Percentiles rank a stretch among this genome's conserved stretches.
These are phyloP conservation scores for Phataginus tetradactyla DNA, from an alignment of 2,797 vertebrate genomes.

Conservation along the genomic window DNA sequence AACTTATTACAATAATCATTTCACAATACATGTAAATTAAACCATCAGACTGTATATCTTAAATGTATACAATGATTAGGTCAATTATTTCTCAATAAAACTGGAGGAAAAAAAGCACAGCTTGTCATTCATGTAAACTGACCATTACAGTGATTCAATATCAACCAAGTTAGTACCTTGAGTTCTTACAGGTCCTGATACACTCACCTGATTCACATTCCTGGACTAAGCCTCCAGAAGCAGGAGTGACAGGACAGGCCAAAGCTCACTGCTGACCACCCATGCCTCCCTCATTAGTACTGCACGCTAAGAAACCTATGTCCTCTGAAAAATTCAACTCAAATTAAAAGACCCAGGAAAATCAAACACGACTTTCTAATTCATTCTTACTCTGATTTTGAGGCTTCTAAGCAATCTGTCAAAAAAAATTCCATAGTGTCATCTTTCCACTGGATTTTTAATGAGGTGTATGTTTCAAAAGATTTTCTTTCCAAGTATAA, in stretches of 20 bases:
- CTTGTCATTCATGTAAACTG: not conserved
- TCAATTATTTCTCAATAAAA: not conserved
- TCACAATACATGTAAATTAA: not conserved
- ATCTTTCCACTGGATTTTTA: not conserved
- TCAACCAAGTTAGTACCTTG: not conserved
- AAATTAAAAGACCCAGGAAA: conserved; percentile 31
- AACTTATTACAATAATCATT: not conserved
- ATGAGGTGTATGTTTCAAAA: not conserved
- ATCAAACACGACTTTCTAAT: conserved; percentile 24
- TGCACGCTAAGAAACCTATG: not conserved
- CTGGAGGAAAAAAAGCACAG: not conserved
- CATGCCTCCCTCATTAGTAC: not conserved
- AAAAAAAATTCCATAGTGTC: not conserved
- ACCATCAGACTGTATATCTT: not conserved
- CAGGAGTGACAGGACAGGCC: not conserved
- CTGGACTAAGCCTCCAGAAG: not conserved
- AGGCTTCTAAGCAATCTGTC: conserved; percentile 18
- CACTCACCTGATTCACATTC: not conserved
- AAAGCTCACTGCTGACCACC: not conserved
- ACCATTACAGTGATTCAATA: not conserved
- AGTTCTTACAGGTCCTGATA: not conserved
- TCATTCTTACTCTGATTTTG: not conserved
- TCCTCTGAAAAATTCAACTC: not conserved
- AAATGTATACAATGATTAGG: not conserved
- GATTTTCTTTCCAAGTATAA: not conserved